A percentile compares a stretch with the other conserved stretches of the same genome.
phyloP scores from a whole-genome alignment of 2,888 invertebrate species.

The Mythimna impura region DNA sequence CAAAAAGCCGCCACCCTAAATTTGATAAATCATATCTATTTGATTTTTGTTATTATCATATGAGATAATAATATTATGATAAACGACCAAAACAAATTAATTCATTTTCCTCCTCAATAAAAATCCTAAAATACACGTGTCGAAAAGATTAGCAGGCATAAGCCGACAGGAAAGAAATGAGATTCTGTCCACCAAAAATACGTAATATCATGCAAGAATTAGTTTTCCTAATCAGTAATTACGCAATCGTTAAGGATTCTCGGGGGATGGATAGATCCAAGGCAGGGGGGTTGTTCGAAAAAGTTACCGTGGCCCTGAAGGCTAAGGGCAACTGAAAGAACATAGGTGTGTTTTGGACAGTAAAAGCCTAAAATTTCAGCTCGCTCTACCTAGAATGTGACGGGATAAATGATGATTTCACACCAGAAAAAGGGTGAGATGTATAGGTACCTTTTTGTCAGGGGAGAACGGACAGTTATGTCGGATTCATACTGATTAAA shows the following conservation, averaged over 20 bases:
- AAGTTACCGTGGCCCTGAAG: no score
- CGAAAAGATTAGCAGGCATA: conserved; percentile 13
- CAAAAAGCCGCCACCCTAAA: not conserved
- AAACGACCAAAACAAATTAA: not conserved
- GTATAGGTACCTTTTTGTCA: no score
- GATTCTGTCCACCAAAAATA: conserved; percentile 8
- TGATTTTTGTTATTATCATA: not conserved
- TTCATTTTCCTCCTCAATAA: conserved; percentile 9
- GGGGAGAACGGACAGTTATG: no score
- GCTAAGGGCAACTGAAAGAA: no score
- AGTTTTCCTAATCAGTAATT: not conserved
- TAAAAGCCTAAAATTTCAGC: no score
- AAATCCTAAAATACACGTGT: conserved; percentile 3
- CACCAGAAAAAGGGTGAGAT: no score
- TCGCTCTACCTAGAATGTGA: no score
- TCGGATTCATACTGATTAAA: no score
- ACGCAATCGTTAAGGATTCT: not conserved
- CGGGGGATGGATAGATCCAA: not conserved
- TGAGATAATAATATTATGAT: not conserved
- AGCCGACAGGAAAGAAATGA: conserved; percentile 11
- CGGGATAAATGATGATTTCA: no score
- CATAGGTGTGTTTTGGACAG: no score
- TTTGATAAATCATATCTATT: not conserved
- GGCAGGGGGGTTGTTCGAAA: no score
- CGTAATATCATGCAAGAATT: conserved; percentile 1